Base-by-base conservation (phyloP, 2,113 vertebrate species). In the Zosterops japonicus region DNA sequence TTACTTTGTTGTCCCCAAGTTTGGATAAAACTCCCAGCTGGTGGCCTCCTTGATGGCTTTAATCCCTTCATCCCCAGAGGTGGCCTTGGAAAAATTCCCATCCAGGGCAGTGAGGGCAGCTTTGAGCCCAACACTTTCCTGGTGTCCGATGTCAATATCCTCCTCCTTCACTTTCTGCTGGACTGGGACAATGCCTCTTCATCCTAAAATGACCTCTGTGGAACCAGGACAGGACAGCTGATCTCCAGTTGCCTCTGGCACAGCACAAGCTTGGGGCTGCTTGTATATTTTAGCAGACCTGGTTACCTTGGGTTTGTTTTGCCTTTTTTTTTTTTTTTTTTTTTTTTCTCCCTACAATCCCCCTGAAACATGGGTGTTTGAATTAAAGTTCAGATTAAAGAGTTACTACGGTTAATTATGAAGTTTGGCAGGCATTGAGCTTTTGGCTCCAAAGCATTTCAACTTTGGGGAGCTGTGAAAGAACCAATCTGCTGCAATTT, bases 311-410 rank as follows among this genome's bases (percentile, higher is more conserved):
- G 19, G 9, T 85, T 82, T 92, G 35, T 44, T 83, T 76, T 76
- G 6, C 25, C 18, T 6, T 9, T 36, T 9, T 36, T 9, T 36
- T 36, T 36, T 36, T 36, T 36, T 36, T 36, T 36, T 4, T 56
- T 78, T 39, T 47, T 49, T 14, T 12, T 13, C 7, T 6, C 17
- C 0, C n/a, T 28, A 1, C 3, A 9, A 41, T 59, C 16, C 25
- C 59, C 35, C 14, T 47, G 52, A 76, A 94, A 86, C n/a, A 41
- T 8, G n/a, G 10, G 10, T 41, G 17, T 95, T 90, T 85, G 44
- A 95, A 80, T 93, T 90, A 68, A 91, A 89, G 65, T 83, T 95
- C 72, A 86, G 90, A 96, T 93, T 67, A 92, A 93, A 87, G 68
- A 79, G 24, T 76, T 91, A 87, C 89, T 96, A 72, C 67, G 71